Base-by-base conservation (phyloP, 2,797 vertebrate genomes). In the Molossus molossus region DNA sequence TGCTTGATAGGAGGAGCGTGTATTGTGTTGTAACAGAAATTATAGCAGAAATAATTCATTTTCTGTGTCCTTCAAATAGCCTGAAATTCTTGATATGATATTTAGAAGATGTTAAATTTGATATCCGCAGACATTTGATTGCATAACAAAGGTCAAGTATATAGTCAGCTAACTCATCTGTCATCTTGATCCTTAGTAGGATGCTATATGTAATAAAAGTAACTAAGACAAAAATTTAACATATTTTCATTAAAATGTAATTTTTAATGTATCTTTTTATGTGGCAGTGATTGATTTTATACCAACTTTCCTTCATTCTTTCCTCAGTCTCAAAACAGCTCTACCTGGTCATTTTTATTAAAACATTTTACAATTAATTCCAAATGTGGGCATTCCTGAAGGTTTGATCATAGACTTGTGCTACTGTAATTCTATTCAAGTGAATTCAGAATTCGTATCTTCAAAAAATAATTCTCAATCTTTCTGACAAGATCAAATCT, bases 11-110 rank as follows among this genome's bases (percentile, higher is more conserved):
- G 96, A 97, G 55, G 95, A 85, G 67, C 91, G 50, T 85, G 58
- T 85, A 82, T 96, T 97, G 29, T 83, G 72, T 87, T 96, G 69
- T 57, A 95, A 91, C 12, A 96, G 95, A 98, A 98, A 96, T 94
- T 96, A 62, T 81, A 97, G 37, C 6, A 96, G 89, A 29, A 97
- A 95, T 90, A 92, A 55, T 96, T 98, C 84, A 97, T 97, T 97
- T 95, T 97, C 98, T 97, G 6, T 96, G 50, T 87, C 40, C 84
- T 67, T 80, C 11, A 48, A 53, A 29, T 4, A 6, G 88, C 89
- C 87, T 64, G 40, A 89, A 95, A 87, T 80, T 90, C 65, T 96
- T 65, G 29, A 81, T 84, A 23, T 1, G 11, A 37, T 88, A 72
- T 48, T 92, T 91, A 6, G 57, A 93, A 90, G 90, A 65, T 88